Evolutionary conservation across 2,797 vertebrate genomes (phyloP).

Genomic region (Ptychadena robeensis): DNA sequence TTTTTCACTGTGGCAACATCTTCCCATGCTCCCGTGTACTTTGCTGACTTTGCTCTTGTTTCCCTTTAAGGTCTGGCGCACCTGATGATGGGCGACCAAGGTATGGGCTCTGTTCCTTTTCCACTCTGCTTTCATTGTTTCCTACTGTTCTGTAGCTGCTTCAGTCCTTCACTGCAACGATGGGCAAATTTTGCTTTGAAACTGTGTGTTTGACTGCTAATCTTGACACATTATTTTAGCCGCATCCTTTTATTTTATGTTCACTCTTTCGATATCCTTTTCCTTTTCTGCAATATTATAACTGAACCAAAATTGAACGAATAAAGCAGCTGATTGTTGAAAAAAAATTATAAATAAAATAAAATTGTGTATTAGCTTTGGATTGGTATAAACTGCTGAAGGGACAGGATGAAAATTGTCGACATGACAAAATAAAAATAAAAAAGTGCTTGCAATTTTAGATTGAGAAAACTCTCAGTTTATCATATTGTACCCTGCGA

Average conservation of each 20-base stretch:
- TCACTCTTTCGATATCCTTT: conserved; percentile 66
- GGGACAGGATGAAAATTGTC: conserved; percentile 50
- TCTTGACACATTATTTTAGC: conserved; percentile 77
- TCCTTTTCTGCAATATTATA: conserved; percentile 70
- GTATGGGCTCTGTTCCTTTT: conserved; percentile 95
- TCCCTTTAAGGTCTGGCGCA: conserved; percentile 99
- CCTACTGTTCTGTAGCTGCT: conserved; percentile 77
- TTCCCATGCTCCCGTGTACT: conserved; percentile 93
- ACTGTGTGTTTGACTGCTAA: conserved; percentile 80
- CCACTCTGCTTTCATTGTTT: conserved; percentile 86
- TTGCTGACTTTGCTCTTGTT: conserved; percentile 99
- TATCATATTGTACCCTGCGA: conserved; percentile 62
- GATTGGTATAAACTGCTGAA: conserved; percentile 60
- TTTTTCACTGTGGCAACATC: conserved; percentile 84
- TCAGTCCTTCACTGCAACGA: conserved; percentile 80
- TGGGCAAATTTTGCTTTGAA: conserved; percentile 78
- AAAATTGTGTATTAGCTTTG: conserved; percentile 58
- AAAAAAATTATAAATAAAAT: conserved; percentile 52
- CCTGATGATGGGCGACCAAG: conserved; percentile 99
- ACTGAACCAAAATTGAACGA: conserved; percentile 71
- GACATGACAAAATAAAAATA: conserved; percentile 57
- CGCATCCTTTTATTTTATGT: conserved; percentile 70
- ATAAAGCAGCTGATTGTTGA: conserved; percentile 63
- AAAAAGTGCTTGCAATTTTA: conserved; percentile 62
- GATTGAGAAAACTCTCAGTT: conserved; percentile 65